Conservation (phyloP, 2,797 vertebrate species). For the Alosa sapidissima region DNA sequence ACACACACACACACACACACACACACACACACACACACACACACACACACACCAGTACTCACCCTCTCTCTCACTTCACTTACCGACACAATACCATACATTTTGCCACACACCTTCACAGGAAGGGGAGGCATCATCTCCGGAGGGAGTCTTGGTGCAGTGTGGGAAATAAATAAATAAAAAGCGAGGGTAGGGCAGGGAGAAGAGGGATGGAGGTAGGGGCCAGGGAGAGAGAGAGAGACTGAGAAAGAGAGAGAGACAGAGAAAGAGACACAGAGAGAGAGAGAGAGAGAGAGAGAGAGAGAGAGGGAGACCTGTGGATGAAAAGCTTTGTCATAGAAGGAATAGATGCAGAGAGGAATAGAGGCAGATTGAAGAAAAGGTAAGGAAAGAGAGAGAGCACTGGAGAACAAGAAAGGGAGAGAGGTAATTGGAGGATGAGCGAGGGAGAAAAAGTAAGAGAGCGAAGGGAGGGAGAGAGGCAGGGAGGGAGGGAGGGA, state of each 20-base stretch:
- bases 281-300: conserved; percentile 25
- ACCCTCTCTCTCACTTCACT: conserved; percentile 11
- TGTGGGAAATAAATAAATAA: conserved; percentile 51
- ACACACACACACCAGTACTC: background rate
- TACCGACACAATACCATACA: conserved; percentile 30
- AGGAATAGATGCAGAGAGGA: conserved; percentile 18
- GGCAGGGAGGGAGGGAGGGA: background rate
- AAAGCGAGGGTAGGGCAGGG: conserved; percentile 31
- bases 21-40: background rate
- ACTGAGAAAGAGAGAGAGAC: conserved; percentile 32
- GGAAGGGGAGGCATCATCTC: conserved; percentile 53
- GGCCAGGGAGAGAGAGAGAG: conserved; percentile 29
- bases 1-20: background rate
- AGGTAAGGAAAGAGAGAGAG: conserved; percentile 25
- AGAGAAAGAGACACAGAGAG: conserved; percentile 29
- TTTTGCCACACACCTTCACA: conserved; percentile 28
- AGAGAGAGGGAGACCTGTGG: background rate
- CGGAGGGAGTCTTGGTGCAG: conserved; percentile 44
- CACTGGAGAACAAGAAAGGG: background rate
- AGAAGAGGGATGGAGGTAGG: background rate
- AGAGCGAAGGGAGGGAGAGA: background rate
- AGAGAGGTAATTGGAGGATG: background rate
- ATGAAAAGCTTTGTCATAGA: conserved; percentile 1
- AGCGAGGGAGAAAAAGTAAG: background rate
- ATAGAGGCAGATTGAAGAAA: conserved; percentile 25